Evolutionary conservation across 2,113 vertebrate genomes (phyloP).

Genomic region (Pteropus alecto): DNA sequence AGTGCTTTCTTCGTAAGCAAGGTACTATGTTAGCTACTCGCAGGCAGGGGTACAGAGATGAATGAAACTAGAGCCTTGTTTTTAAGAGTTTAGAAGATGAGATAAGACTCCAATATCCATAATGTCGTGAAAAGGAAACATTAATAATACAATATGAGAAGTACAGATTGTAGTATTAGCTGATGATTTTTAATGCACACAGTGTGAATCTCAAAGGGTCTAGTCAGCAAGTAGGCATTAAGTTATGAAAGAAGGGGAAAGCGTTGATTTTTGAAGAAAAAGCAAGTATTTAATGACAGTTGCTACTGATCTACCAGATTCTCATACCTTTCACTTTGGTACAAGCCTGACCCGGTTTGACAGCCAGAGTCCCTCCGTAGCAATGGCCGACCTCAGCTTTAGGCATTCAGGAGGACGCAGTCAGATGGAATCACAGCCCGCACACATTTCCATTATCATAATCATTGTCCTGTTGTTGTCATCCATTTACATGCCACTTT

Average conservation of each 20-base stretch:
- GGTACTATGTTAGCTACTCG: not conserved
- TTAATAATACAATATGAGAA: not conserved
- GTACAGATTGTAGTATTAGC: not conserved
- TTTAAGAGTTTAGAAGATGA: constrained; percentile 16
- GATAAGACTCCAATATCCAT: not conserved
- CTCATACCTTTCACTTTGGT: not conserved
- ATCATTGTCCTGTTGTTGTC: not conserved
- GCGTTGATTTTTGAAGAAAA: constrained; percentile 13
- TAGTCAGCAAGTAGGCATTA: not conserved
- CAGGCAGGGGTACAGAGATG: not conserved
- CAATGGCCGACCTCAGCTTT: not conserved
- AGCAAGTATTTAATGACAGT: not conserved
- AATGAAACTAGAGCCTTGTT: not conserved
- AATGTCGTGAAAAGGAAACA: not conserved
- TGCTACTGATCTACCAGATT: not conserved
- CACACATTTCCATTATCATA: not conserved
- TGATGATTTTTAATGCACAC: not conserved
- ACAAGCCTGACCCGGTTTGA: not conserved
- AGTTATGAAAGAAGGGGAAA: not conserved
- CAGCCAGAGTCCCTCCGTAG: not conserved
- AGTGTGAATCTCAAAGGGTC: not conserved
- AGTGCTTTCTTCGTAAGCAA: not conserved
- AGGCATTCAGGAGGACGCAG: not conserved
- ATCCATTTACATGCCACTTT: not conserved
- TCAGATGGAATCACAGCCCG: too few relatives aligned